Base-by-base conservation (phyloP, 2,113 vertebrate species). In the Silurus meridionalis region DNA sequence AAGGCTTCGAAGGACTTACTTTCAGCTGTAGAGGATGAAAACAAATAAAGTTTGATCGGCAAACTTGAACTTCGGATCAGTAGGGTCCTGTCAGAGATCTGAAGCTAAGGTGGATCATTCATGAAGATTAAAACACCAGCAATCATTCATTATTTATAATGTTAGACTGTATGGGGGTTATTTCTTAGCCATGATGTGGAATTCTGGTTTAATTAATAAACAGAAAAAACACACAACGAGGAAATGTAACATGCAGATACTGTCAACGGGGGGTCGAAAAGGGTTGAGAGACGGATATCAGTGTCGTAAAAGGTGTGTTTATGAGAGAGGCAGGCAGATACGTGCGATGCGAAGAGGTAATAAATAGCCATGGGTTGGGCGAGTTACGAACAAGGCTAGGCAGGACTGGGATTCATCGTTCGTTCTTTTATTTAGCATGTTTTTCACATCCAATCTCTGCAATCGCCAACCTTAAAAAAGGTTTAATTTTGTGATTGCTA, bases 1-100 rank as follows among this genome's bases (percentile, higher is more conserved):
- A 89, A 87, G 86, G 82, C 67, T 55, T 61, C 25, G 64, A 60
- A 82, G 50, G 83, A 84, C 88, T 63, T 82, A 85, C 53, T 83
- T 86, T 52, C 75, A 53, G 50, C 69, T 60, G 50, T 21, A 78
- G 81, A 82, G 82, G 67, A n/a, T 66, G 84, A 85, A 48, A 57
- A 58, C 52, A 77, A 37, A 53, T 53, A 55, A 57, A 9, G 48
- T 66, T 61, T 64, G 83, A 74, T 58, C 6, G 19, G 58, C 75
- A 19, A 53, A 79, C n/a, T 46, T 48, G 11, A 58, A 48, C 67
- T 23, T 19, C 55, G 37, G 75, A 28, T 78, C 52, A 55, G 52
- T n/a, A 28, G 25, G 53, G 8, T 25, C 37, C n/a, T 79, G n/a
- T 58, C 53, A 17, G 77, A 37, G 53, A 58, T 79, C 53, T 28